Conservation (phyloP, 2,797 vertebrate species). For the Rousettus madagascariensis region DNA sequence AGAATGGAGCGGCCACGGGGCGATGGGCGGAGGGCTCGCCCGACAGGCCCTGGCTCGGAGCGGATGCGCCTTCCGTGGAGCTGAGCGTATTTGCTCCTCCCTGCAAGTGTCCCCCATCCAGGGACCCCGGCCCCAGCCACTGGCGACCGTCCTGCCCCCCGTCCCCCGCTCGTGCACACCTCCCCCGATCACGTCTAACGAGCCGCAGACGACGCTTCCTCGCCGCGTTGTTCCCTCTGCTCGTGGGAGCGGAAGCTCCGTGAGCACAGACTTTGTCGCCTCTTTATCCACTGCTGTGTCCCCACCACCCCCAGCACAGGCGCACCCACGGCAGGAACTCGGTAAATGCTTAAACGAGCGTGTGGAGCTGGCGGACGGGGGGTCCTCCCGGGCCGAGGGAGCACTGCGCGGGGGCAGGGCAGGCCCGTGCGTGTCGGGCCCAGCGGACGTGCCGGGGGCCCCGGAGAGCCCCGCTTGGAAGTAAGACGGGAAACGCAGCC, state of each 20-base stretch:
- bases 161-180: no score
- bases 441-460: rapidly evolving
- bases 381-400: not conserved
- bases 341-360: not conserved
- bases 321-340: not conserved
- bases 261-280: rapidly evolving
- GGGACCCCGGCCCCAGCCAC: not conserved
- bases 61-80: not conserved
- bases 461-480: not conserved
- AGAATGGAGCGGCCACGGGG: not conserved
- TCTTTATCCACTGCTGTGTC: not conserved
- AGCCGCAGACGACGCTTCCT: rapidly evolving
- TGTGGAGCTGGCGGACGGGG: not conserved
- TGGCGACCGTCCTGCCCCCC: no score
- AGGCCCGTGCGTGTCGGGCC: not conserved
- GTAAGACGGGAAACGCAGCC: not conserved
- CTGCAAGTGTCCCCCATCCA: not conserved
- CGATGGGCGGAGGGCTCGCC: rapidly evolving
- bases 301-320: not conserved
- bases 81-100: rapidly evolving
- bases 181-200: not conserved
- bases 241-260: rapidly evolving
- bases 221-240: not conserved
- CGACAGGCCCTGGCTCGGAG: not conserved
- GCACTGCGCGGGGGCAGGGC: not conserved